phyloP scores from a whole-genome alignment of 2,888 invertebrate species.

The Cephus nigrinus region DNA sequence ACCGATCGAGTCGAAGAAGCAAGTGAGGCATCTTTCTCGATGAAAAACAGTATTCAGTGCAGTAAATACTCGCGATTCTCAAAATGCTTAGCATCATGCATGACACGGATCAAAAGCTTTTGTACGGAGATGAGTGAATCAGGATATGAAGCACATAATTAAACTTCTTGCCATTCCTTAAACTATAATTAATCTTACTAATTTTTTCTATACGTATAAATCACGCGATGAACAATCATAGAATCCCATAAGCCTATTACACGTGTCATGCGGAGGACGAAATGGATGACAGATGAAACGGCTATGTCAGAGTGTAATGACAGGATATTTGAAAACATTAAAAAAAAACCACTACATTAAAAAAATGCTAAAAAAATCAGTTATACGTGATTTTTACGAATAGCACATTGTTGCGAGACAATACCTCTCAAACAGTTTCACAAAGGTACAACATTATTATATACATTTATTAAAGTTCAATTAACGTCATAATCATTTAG shows the following conservation, averaged over 20 bases:
- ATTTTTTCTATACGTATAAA: neutral
- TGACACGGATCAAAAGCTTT: neutral
- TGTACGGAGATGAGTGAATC: neutral
- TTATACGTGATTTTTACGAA: neutral
- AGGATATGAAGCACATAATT: neutral
- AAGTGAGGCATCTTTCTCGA: neutral
- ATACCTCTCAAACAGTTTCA: neutral
- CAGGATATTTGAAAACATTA: neutral
- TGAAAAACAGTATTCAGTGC: neutral
- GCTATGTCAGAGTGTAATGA: neutral
- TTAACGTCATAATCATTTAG: neutral
- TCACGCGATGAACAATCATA: neutral
- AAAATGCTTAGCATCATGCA: neutral
- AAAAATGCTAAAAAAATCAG: neutral
- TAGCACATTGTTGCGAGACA: neutral
- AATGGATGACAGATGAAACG: neutral
- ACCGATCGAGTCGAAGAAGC: neutral
- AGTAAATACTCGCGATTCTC: neutral
- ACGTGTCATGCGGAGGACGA: neutral
- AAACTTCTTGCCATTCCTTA: neutral
- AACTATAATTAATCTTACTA: neutral
- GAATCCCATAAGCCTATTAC: neutral
- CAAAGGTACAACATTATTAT: neutral
- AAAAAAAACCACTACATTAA: neutral
- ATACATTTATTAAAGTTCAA: neutral